A percentile compares a stretch with the other conserved stretches of the same genome.
phyloP scores from a whole-genome alignment of 2,888 invertebrate species.

The Callinectes sapidus region DNA sequence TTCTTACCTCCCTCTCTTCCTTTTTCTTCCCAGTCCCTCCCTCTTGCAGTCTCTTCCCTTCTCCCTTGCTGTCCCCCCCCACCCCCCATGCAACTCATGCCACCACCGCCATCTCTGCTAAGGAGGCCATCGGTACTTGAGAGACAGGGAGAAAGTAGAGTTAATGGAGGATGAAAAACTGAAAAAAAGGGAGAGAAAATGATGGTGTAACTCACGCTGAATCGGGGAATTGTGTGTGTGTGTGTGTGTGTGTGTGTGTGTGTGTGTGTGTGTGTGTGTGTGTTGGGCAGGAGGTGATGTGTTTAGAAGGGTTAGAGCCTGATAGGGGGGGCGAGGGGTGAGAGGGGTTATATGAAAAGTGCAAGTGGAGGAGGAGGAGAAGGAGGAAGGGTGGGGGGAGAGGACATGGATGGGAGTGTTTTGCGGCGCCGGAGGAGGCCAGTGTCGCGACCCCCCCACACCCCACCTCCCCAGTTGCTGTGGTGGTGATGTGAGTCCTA shows the following conservation, averaged over 20 bases:
- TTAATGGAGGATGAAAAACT: constrained; percentile 2
- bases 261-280: constrained; percentile 33
- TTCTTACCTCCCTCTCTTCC: background rate
- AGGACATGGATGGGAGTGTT: background rate
- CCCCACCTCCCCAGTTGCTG: background rate
- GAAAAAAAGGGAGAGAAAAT: constrained; percentile 22
- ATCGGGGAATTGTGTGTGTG: background rate
- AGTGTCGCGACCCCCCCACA: background rate
- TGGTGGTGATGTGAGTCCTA: constrained; percentile 27
- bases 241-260: constrained; percentile 38
- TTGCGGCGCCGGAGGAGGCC: background rate
- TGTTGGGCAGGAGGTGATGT: background rate
- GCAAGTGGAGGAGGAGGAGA: background rate
- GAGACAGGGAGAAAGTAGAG: constrained; percentile 28
- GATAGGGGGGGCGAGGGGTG: background rate
- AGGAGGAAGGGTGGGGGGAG: background rate
- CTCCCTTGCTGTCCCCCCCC: constrained; percentile 18
- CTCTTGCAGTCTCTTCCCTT: background rate
- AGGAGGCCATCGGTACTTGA: constrained; percentile 32
- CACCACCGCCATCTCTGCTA: constrained; percentile 9
- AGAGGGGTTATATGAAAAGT: background rate
- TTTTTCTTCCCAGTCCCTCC: background rate
- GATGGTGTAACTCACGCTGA: constrained; percentile 19
- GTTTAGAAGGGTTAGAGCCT: background rate
- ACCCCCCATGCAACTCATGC: constrained; percentile 16